A percentile compares a stretch with the other conserved stretches of the same genome.
Conservation (phyloP, 1,140 invertebrate genomes). For the Trichogramma pretiosum region DNA sequence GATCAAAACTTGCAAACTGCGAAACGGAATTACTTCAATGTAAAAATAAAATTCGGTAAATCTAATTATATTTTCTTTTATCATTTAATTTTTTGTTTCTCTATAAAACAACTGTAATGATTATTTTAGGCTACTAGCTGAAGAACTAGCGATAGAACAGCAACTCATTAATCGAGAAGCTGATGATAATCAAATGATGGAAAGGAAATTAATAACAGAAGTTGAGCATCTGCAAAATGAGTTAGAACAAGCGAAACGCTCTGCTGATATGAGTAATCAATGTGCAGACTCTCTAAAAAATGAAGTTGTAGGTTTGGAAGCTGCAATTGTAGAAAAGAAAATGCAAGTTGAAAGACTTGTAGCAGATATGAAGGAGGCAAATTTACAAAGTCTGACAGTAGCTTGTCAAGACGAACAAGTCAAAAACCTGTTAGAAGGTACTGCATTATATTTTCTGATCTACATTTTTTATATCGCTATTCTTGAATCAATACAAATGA, state of each 20-base stretch:
- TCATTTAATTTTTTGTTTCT: background rate
- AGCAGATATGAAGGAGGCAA: constrained; percentile 84
- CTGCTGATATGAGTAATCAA: constrained; percentile 69
- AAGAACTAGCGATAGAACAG: constrained; percentile 53
- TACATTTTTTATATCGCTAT: constrained; percentile 3
- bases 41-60: constrained; percentile 76
- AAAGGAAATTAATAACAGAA: constrained; percentile 66
- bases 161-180: constrained; percentile 44
- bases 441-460: constrained; percentile 14
- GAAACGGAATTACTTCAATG: constrained; percentile 81
- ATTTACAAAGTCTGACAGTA: constrained; percentile 77
- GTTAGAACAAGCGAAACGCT: constrained; percentile 71
- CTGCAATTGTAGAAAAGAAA: constrained; percentile 76
- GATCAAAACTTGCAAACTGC: constrained; percentile 77
- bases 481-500: constrained; percentile 1
- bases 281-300: constrained; percentile 71
- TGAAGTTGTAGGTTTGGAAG: constrained; percentile 67
- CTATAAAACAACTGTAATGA: constrained; percentile 1
- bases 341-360: constrained; percentile 75
- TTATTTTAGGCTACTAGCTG: constrained; percentile 49
- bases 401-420: constrained; percentile 70
- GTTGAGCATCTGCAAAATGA: constrained; percentile 73
- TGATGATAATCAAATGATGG: constrained; percentile 63
- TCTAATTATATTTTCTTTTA: background rate
- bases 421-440: constrained; percentile 68